phyloP scores from a whole-genome alignment of 2,797 vertebrate genomes.

The Spea hammondii region DNA sequence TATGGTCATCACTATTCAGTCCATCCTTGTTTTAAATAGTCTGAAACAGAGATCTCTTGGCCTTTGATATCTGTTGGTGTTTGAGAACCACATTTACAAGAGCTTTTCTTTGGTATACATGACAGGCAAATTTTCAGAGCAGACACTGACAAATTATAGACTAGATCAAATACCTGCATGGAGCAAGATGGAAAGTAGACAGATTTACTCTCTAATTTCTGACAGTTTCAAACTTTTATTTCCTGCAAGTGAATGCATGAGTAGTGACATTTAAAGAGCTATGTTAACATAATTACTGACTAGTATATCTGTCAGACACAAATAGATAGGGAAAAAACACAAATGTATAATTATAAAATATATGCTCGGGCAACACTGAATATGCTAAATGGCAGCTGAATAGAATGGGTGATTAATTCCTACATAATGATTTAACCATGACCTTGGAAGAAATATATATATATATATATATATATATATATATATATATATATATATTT shows the following conservation, averaged over 20 bases:
- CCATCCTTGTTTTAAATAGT: constrained; percentile 8
- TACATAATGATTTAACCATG: constrained; percentile 56
- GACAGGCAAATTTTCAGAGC: constrained; percentile 16
- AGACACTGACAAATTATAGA: constrained; percentile 40
- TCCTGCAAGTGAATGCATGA: constrained; percentile 57
- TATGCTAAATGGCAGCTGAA: constrained; percentile 58
- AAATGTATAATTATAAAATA: constrained; percentile 60
- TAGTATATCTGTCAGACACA: constrained; percentile 57
- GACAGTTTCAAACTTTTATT: constrained; percentile 56
- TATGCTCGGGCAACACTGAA: constrained; percentile 56
- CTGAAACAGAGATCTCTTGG: neutral
- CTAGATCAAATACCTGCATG: constrained; percentile 48
- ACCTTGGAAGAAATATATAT: constrained; percentile 48
- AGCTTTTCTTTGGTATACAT: constrained; percentile 19
- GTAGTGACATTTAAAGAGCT: constrained; percentile 55
- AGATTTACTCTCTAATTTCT: constrained; percentile 54
- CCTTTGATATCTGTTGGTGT: neutral
- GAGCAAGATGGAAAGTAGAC: constrained; percentile 59
- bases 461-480: neutral
- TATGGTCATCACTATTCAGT: neutral
- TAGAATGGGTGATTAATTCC: constrained; percentile 53
- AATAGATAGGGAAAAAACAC: constrained; percentile 59
- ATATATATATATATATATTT: constrained; percentile 23
- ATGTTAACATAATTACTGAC: constrained; percentile 56
- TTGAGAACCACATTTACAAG: neutral